Evolutionary conservation across 2,888 invertebrate species (phyloP), one percentile per base, ranked within the genome.

Genomic region (Xestia xanthographa): DNA sequence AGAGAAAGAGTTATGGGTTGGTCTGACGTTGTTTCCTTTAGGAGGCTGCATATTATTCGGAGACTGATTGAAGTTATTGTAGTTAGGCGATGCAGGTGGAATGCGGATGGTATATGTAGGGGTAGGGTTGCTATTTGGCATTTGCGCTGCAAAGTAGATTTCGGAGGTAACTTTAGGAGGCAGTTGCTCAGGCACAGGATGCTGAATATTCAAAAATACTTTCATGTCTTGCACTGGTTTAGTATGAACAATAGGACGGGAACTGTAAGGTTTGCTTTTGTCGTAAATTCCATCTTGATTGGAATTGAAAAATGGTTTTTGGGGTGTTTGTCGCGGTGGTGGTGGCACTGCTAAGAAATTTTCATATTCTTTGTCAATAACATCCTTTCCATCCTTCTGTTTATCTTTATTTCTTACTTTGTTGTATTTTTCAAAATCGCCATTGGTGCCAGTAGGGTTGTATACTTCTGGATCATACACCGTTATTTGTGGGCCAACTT

Each of bases 91-190:
- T 45, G 90, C 84, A 48, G 92, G 92, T 67, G 95, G 95, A 79
- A 96, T 93, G 58, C 95, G 94, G 69, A 97, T 92, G 22, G 95
- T 96, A 83, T 95, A 96, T 1, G 95, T 95, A 53, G 95, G 92
- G 72, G 94, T 93, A 6, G 94, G 94, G 60, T 94, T 93, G 76
- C 90, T 93, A 74, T 92, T 94, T 67, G 95, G 93, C 72, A 93
- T 90, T 88, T 96, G 96, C 56, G 96, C 93, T 68, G 97, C 97
- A 82, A 95, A 97, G 84, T 97, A 97, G 76, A 97, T 94, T 89
- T 97, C 97, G 41, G 97, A 97, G 14, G 97, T 97, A 22, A 97
- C 94, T 91, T 96, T 97, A 8, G 95, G 95, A 26, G 95, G 95
- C 50, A 90, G 73, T 79, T 94, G 92, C 67, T 95, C 94, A 6